Base-by-base conservation (phyloP, 1,140 invertebrate species). In the Drosophila equinoxialis region DNA sequence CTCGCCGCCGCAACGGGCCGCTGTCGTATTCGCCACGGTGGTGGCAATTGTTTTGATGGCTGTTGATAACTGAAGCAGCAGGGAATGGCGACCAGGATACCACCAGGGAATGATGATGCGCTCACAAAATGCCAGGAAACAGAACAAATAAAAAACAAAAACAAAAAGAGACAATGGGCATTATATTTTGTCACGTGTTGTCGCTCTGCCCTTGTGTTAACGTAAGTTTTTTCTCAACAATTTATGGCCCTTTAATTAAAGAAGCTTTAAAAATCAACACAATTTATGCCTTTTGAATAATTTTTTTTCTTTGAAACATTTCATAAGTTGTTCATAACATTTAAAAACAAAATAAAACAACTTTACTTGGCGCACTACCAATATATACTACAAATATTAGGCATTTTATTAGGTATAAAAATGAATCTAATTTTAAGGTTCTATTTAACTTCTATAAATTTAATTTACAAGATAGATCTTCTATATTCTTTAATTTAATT, bases 1-100 rank as follows among this genome's bases (percentile, higher is more conserved):
- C 23, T 30, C 20, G 37, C 59, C 33, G 42, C 42, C 45, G 14
- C 45, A 14, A 48, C 6, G 57, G 68, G 71, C 77, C 73, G 64
- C 71, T 71, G 74, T 77, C 74, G 60, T 51, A 65, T 77, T 67
- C 74, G 60, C 68, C 58, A 69, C 79, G 70, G 81, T 87, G 82
- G 82, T 86, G 82, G 82, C 82, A 86, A 86, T 86, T 86, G 83
- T 86, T 86, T 86, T 86, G 82, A 87, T 86, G 69, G 35, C 79
- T 57, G 82, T 78, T 87, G 83, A 86, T 86, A 86, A 83, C 75
- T 77, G 58, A 72, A 86, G 41, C 69, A 54, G 79, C 83, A 30
- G 82, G 77, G 69, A 68, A 65, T 59, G 61, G 61, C 66, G 3
- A 8, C 66, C 30, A 30, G 30, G 58, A 60, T 73, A 77, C 65